Evolutionary conservation across 2,113 vertebrate species (phyloP).

Genomic region (Pimephales promelas): DNA sequence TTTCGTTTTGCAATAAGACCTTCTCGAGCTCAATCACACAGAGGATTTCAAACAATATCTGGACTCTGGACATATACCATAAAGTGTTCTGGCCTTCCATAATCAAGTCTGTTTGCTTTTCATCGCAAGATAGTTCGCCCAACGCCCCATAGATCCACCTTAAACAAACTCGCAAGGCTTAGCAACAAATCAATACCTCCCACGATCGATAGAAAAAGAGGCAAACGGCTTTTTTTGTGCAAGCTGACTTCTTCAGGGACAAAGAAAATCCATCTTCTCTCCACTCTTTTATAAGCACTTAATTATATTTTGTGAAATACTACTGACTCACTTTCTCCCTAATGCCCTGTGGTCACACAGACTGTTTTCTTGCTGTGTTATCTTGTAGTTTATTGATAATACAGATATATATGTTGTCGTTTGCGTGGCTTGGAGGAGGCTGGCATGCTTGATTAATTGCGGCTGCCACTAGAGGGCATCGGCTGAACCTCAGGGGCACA

Average conservation of each 20-base stretch:
- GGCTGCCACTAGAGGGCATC: conserved; percentile 54
- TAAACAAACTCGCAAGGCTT: conserved; percentile 67
- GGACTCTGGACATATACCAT: conserved; percentile 30
- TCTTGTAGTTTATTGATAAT: conserved; percentile 48
- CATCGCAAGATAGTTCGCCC: conserved; percentile 53
- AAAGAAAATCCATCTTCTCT: conserved; percentile 63
- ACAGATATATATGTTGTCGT: conserved; percentile 17
- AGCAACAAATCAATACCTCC: conserved; percentile 65
- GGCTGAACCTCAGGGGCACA: conserved; percentile 16
- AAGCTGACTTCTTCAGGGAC: conserved; percentile 53
- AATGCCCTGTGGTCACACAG: conserved; percentile 38
- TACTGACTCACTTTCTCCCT: conserved; percentile 49
- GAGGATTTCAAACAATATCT: conserved; percentile 36
- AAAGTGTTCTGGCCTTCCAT: conserved; percentile 43
- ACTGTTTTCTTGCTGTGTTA: conserved; percentile 28
- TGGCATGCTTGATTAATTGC: conserved; percentile 42
- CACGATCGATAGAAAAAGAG: conserved; percentile 62
- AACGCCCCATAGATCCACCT: conserved; percentile 61
- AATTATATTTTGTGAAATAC: conserved; percentile 63
- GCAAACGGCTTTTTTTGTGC: conserved; percentile 50
- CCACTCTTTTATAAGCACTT: conserved; percentile 62
- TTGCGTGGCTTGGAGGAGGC: neutral
- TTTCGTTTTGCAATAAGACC: neutral
- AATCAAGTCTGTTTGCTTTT: conserved; percentile 61
- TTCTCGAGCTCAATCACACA: neutral